These are phyloP conservation scores for Phymatocera aterrima DNA, from an alignment of 2,888 invertebrate species.

Conservation along the genomic window DNA sequence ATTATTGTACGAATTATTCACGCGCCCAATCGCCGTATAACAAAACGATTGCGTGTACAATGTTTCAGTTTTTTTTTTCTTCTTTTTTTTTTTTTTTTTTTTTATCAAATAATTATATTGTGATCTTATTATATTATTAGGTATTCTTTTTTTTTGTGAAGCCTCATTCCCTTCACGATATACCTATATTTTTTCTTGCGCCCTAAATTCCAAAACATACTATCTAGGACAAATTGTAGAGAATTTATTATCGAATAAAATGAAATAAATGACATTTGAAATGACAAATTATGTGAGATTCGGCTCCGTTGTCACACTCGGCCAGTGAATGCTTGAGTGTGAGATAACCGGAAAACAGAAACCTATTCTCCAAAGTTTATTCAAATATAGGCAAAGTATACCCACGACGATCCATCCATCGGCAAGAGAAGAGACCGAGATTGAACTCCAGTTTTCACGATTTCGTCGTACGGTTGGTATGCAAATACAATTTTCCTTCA, in stretches of 20 bases:
- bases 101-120: not conserved
- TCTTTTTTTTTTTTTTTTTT: too few species aligned
- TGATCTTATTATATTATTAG: constrained; percentile 10
- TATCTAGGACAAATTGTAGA: constrained; percentile 73
- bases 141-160: constrained; percentile 25
- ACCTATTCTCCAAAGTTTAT: not conserved
- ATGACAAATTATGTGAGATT: constrained; percentile 50
- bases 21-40: too few species aligned
- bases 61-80: too few species aligned
- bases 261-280: constrained; percentile 72
- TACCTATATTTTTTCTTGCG: constrained; percentile 60
- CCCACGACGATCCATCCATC: not conserved
- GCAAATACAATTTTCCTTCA: too few species aligned
- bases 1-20: constrained; percentile 46
- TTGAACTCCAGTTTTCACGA: not conserved
- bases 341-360: not conserved
- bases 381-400: not conserved
- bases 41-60: too few species aligned
- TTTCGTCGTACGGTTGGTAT: not conserved
- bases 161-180: constrained; percentile 43
- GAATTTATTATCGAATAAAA: constrained; percentile 74
- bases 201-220: constrained; percentile 70
- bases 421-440: not conserved
- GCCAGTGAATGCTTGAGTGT: not conserved
- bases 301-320: not conserved